These are phyloP conservation scores for Botia almorhae DNA, from an alignment of 2,797 vertebrate species.

Conservation along the genomic window DNA sequence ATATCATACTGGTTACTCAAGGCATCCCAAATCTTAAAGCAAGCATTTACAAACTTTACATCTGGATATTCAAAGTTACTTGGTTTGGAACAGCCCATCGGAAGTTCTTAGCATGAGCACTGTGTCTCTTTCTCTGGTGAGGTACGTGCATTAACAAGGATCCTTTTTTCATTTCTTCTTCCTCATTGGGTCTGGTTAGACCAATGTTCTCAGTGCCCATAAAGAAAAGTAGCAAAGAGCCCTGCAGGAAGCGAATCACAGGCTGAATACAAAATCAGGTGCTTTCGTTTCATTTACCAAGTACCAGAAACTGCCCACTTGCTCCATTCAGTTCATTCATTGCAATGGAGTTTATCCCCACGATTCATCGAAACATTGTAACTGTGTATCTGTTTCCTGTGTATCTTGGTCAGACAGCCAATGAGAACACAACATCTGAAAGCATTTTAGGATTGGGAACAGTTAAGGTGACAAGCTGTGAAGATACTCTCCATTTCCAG, in stretches of 20 bases:
- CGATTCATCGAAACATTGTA: too few species aligned
- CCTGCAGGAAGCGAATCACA: not conserved
- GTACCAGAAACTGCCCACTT: not conserved
- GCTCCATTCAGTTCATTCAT: not conserved
- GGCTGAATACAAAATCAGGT: not conserved
- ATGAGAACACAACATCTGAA: too few species aligned
- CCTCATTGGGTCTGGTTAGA: slow-evolving; percentile 37
- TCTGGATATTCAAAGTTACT: not conserved
- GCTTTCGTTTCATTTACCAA: too few species aligned
- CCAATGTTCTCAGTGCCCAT: slow-evolving; percentile 30
- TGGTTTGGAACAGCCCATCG: not conserved
- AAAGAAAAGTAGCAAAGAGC: not conserved
- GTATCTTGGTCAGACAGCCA: too few species aligned
- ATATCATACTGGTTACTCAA: not conserved
- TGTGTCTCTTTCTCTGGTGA: slow-evolving; percentile 8
- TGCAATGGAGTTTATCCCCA: too few species aligned
- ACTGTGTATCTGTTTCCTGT: too few species aligned
- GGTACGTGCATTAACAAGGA: slow-evolving; percentile 33
- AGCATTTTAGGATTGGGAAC: too few species aligned
- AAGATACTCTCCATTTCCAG: too few species aligned
- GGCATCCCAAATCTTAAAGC: not conserved
- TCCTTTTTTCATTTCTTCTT: slow-evolving; percentile 49
- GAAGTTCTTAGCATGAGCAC: not conserved
- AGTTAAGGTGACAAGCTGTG: too few species aligned
- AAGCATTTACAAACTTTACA: not conserved